Evolutionary conservation across 2,888 invertebrate genomes (phyloP), one percentile per base, ranked within the genome.

Genomic region (Cheilosia pagana): DNA sequence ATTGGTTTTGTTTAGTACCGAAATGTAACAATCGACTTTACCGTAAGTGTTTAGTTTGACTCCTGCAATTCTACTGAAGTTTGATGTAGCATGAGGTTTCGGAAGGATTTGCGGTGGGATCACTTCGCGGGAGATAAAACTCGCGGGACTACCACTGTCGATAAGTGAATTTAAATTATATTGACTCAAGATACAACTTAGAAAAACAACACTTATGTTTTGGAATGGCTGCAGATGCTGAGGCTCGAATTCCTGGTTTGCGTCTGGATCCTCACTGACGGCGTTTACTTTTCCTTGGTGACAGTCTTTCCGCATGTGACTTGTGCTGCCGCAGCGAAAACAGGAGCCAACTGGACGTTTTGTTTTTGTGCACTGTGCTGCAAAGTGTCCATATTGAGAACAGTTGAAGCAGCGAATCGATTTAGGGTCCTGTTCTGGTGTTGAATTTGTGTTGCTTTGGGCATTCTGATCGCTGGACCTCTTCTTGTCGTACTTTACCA

Each of bases 151-250:
- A 53, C 67, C 53, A 67, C 53, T 53, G 23, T 67, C 52, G 8
- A 67, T 67, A 16, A 67, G 52, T 53, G 67, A 53, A 53, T 67
- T 43, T 52, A 35, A 43, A 53, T 41, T 28, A 67, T 25, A 67
- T 12, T 55, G 67, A 67, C 67, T 67, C 25, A 16, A 67, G 68
- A 45, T 14, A 70, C 57, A 70, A 70, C 57, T 14, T 68, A 8
- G 53, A 16, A 55, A 53, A 16, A 41, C 53, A 68, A 68, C 55
- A 68, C 68, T 68, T 19, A 57, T 57, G 7, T 55, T 70, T 57
- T 70, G 43, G 57, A 57, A 70, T 57, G 55, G 70, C n/a, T 68
- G 45, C 6, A 68, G 3, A 25, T 14, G 45, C 45, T 45, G 45
- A 45, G 16, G 28, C 45, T 45, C 23, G 8, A 16, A 19, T 25